Evolutionary conservation across 2,888 invertebrate genomes (phyloP).

Genomic region (Petrophora chlorosata): DNA sequence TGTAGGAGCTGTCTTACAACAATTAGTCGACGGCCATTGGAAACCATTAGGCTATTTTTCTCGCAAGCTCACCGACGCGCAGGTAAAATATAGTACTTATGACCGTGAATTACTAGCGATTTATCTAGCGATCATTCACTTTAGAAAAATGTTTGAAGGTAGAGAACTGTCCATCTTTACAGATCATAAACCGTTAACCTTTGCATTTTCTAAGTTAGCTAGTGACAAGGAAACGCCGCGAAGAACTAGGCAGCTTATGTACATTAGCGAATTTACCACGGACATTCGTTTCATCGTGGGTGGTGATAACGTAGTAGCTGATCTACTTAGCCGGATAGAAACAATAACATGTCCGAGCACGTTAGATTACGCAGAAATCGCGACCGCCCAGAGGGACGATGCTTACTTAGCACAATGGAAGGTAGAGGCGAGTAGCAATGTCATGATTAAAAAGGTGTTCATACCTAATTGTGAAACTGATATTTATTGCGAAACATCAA

Average conservation of each 20-base stretch:
- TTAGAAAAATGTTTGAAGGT: background rate
- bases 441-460: background rate
- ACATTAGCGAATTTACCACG: background rate
- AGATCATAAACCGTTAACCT: too few relatives aligned
- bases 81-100: background rate
- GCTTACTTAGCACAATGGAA: background rate
- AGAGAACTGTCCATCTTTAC: too few relatives aligned
- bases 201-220: background rate
- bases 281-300: background rate
- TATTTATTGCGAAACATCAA: background rate
- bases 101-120: background rate
- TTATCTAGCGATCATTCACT: background rate
- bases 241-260: background rate
- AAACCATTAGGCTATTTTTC: background rate
- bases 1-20: background rate
- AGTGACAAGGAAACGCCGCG: background rate
- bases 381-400: background rate
- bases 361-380: slow-evolving; percentile 3
- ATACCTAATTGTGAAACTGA: background rate
- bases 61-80: background rate
- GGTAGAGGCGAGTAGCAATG: background rate
- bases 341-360: background rate
- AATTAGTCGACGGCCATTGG: background rate
- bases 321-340: slow-evolving; percentile 38
- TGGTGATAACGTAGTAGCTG: slow-evolving; percentile 37